These are phyloP conservation scores for Enteromius afrohamiltoni DNA, from an alignment of 2,797 vertebrate species.

Conservation along the genomic window DNA sequence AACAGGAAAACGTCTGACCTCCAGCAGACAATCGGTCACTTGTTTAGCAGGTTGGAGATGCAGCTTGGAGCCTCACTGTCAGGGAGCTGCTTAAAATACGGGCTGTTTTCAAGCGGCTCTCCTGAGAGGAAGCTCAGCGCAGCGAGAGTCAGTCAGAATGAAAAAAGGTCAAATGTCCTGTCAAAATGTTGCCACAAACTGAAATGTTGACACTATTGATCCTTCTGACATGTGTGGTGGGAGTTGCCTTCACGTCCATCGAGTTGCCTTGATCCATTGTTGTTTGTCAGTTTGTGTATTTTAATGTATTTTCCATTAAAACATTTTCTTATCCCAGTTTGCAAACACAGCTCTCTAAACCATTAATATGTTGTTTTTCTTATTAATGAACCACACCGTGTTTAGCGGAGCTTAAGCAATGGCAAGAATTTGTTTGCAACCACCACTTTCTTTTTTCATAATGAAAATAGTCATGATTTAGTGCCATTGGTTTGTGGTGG, in stretches of 20 bases:
- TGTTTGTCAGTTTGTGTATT: neutral
- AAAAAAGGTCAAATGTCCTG: constrained; percentile 51
- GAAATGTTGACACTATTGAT: constrained; percentile 48
- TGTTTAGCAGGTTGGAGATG: constrained; percentile 68
- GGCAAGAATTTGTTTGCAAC: neutral
- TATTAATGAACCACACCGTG: neutral
- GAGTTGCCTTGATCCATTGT: neutral
- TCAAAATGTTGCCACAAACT: constrained; percentile 39
- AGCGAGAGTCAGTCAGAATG: constrained; percentile 12
- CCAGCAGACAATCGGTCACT: constrained; percentile 70
- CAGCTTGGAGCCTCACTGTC: constrained; percentile 51
- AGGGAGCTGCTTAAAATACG: constrained; percentile 48
- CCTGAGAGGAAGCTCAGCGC: constrained; percentile 40
- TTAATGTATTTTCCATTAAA: neutral
- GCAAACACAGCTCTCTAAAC: neutral
- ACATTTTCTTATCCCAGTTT: neutral
- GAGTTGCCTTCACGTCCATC: neutral
- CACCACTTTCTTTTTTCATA: neutral
- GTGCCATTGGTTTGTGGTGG: neutral
- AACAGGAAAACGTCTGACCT: constrained; percentile 73
- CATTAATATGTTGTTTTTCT: neutral
- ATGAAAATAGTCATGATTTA: neutral
- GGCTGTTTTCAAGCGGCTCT: constrained; percentile 44
- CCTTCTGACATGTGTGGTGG: constrained; percentile 25
- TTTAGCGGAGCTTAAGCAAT: neutral